Percentiles rank a stretch among this genome's conserved stretches.
Evolutionary conservation across 2,888 invertebrate species (phyloP).

Genomic region (Tricholauxania praeusta): DNA sequence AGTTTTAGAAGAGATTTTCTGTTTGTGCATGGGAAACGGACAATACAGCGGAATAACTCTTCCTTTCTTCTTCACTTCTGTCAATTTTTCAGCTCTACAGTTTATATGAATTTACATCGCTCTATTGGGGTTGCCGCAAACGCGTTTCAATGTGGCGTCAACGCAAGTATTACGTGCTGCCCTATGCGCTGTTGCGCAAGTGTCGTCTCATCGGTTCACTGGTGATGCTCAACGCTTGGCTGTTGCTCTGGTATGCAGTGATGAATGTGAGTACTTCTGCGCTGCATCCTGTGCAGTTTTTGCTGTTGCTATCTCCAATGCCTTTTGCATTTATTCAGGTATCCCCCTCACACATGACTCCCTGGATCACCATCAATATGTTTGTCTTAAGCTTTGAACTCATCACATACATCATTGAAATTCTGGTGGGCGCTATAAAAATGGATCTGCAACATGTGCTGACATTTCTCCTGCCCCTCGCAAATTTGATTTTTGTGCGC

Average conservation of each 20-base stretch:
- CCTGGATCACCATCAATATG: slow-evolving; percentile 53
- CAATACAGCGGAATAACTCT: too few species aligned
- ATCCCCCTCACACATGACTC: slow-evolving; percentile 53
- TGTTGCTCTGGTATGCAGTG: slow-evolving; percentile 51
- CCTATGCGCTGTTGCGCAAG: slow-evolving; percentile 52
- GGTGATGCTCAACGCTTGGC: slow-evolving; percentile 53
- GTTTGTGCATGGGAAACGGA: too few species aligned
- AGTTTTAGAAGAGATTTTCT: too few species aligned
- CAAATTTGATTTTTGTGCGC: slow-evolving; percentile 48
- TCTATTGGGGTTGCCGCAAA: slow-evolving; percentile 41
- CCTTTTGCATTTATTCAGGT: slow-evolving; percentile 48
- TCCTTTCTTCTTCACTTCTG: not conserved
- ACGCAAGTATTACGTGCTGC: slow-evolving; percentile 51
- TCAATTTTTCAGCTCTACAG: slow-evolving; percentile 46
- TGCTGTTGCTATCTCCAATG: not conserved
- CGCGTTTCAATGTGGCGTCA: slow-evolving; percentile 49
- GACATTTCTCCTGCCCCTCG: slow-evolving; percentile 43
- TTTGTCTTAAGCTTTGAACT: slow-evolving; percentile 51
- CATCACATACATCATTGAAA: slow-evolving; percentile 51
- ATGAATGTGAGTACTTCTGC: slow-evolving; percentile 43
- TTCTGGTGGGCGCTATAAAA: slow-evolving; percentile 48
- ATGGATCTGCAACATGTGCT: slow-evolving; percentile 49
- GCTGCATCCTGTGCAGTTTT: not conserved
- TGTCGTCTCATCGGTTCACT: slow-evolving; percentile 53
- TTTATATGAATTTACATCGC: slow-evolving; percentile 43